Conservation (phyloP, 2,888 invertebrate species). For the Tachystola acroxantha region DNA sequence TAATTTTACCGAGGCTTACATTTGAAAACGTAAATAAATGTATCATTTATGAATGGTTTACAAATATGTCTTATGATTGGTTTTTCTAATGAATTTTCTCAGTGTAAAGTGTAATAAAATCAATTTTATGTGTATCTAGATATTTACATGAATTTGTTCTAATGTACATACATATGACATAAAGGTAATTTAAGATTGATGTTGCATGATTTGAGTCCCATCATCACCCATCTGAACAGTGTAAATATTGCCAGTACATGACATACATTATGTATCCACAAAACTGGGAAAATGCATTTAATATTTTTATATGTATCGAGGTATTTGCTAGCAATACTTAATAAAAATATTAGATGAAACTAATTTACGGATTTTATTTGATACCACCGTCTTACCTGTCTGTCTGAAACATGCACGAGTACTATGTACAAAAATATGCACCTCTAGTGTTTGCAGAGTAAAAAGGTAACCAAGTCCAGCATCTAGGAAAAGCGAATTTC, state of each 20-base stretch:
- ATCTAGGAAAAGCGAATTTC: too few species aligned
- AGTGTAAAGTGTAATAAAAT: slow-evolving; percentile 34
- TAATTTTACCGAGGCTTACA: slow-evolving; percentile 60
- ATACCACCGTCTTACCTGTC: too few species aligned
- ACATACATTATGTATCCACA: slow-evolving; percentile 53
- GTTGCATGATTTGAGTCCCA: slow-evolving; percentile 38
- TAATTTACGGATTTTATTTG: slow-evolving; percentile 24
- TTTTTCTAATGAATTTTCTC: slow-evolving; percentile 15
- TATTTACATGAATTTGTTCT: slow-evolving; percentile 38
- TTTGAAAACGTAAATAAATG: slow-evolving; percentile 28
- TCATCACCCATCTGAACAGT: slow-evolving; percentile 41
- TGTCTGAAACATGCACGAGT: too few species aligned
- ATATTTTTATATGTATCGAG: slow-evolving; percentile 72
- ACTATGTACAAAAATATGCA: too few species aligned
- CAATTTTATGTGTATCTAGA: slow-evolving; percentile 52
- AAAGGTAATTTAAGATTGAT: slow-evolving; percentile 35
- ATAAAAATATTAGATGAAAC: slow-evolving; percentile 75
- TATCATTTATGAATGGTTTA: slow-evolving; percentile 22
- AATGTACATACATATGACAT: slow-evolving; percentile 52
- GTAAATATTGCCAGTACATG: slow-evolving; percentile 58
- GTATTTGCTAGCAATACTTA: slow-evolving; percentile 52
- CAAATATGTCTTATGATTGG: slow-evolving; percentile 14
- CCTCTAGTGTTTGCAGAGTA: too few species aligned
- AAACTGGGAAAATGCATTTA: slow-evolving; percentile 60
- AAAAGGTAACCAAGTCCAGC: too few species aligned